Conservation (phyloP, 2,113 vertebrate genomes). For the Chloropsis cyanopogon region DNA sequence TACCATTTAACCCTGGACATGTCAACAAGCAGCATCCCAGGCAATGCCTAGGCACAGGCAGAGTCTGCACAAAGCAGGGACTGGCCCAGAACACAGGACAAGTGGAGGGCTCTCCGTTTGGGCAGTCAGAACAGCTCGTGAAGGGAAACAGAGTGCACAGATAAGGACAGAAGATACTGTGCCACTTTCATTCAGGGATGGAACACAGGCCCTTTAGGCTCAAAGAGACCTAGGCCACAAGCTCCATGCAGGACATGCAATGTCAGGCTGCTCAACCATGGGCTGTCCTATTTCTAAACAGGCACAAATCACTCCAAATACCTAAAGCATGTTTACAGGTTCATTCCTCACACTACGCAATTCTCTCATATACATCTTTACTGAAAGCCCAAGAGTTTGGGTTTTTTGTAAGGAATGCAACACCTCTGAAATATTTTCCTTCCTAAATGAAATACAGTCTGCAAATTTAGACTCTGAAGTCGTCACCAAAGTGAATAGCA, state of each 20-base stretch:
- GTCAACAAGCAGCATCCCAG: not conserved
- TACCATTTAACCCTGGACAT: not conserved
- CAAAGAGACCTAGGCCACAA: not conserved
- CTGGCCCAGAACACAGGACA: not conserved
- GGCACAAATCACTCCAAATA: not conserved
- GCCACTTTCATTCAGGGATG: not conserved
- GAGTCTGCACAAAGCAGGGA: not conserved
- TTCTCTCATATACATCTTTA: not conserved
- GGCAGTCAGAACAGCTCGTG: not conserved
- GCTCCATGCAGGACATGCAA: too few relatives aligned
- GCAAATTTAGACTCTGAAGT: not conserved
- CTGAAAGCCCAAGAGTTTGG: not conserved
- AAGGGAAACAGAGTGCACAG: not conserved
- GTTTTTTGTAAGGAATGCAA: not conserved
- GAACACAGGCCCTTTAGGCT: not conserved
- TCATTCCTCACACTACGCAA: not conserved
- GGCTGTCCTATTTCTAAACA: not conserved
- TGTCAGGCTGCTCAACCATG: not conserved
- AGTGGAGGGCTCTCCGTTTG: not conserved
- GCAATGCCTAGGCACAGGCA: not conserved
- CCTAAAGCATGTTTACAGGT: not conserved
- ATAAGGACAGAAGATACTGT: not conserved
- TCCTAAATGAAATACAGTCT: not conserved
- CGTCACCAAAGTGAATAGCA: not conserved
- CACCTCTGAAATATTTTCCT: not conserved